Evolutionary conservation across 2,113 vertebrate species (phyloP), one percentile per base, ranked within the genome.

Genomic region (Aleadryas rufinucha): DNA sequence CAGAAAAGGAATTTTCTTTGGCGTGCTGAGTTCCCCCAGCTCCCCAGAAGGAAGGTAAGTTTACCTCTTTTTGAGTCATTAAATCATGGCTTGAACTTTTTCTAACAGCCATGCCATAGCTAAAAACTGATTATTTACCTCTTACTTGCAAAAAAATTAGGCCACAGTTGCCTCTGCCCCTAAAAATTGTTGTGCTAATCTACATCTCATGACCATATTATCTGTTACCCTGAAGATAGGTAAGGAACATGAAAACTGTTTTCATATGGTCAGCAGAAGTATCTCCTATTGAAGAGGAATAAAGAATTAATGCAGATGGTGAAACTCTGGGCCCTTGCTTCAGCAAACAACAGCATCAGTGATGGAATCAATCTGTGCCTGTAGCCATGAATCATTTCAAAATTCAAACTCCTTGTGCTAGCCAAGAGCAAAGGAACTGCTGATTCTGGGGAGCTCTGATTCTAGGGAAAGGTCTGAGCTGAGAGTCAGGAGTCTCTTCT

Each of bases 1-100:
- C 2, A 50, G 31, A 45, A 84, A 64, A 69, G 5, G 2, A 59
- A 30, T 7, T 70, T 44, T 2, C 20, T 54, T 88, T 31, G 33
- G 2, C 27, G 42, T 56, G 4, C 37, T 53, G 35, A 10, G 11
- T 20, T 44, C 2, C 10, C 7, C 18, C 13, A 56, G 3, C 1
- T 10, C 4, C 15, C 1, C 22, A 27, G 26, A 77, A 50, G 12
- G 7, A 31, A 70, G 13, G 3, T 22, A 31, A 66, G 20, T 45
- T 21, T 56, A 19, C n/a, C 16, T n/a, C 9, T 60, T 78, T 70
- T 44, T 44, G 22, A 35, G 18, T 44, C 3, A 10, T 44, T 54
- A 31, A 50, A 75, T 79, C 12, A 27, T 23, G 4, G 9, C 26
- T 64, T 50, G 39, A 83, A 26, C 7, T 54, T 54, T 15, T 74